Evolutionary conservation across 1,140 invertebrate genomes (phyloP).

Genomic region (Heterodera schachtii): DNA sequence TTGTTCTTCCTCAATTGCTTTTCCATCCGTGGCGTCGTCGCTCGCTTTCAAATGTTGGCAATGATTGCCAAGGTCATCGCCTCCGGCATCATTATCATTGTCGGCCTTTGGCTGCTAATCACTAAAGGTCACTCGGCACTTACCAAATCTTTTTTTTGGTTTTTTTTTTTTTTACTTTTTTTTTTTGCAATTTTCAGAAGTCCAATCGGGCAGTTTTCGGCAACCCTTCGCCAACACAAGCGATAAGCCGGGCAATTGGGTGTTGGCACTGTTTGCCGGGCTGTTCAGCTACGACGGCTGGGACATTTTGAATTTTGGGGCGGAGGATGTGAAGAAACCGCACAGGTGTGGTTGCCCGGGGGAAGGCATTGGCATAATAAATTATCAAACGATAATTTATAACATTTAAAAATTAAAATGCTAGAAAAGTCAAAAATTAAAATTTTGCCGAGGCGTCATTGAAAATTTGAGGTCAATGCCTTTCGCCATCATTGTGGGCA

Average conservation of each 20-base stretch:
- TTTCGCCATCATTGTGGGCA: slow-evolving; percentile 54
- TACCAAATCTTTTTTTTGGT: not conserved
- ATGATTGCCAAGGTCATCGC: slow-evolving; percentile 53
- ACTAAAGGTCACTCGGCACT: slow-evolving; percentile 35
- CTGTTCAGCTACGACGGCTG: slow-evolving; percentile 52
- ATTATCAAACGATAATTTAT: too few species aligned
- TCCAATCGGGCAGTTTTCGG: slow-evolving; percentile 24
- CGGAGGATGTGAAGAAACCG: slow-evolving; percentile 55
- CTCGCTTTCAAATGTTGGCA: slow-evolving; percentile 54
- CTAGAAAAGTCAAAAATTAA: too few species aligned
- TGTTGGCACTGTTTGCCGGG: slow-evolving; percentile 45
- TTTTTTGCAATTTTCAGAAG: not conserved
- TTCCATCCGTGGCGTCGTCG: slow-evolving; percentile 49
- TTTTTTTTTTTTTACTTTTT: not conserved
- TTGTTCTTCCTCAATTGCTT: slow-evolving; percentile 53
- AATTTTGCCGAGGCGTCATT: too few species aligned
- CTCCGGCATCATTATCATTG: slow-evolving; percentile 51
- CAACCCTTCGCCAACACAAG: slow-evolving; percentile 26
- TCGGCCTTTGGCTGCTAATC: slow-evolving; percentile 47
- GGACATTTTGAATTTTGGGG: slow-evolving; percentile 59
- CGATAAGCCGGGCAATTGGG: slow-evolving; percentile 21
- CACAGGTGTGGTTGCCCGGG: slow-evolving; percentile 33
- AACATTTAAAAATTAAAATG: too few species aligned
- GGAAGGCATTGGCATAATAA: not conserved
- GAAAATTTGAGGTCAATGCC: slow-evolving; percentile 45